These are phyloP conservation scores for Musca vetustissima DNA, from an alignment of 1,140 invertebrate genomes.

Conservation along the genomic window DNA sequence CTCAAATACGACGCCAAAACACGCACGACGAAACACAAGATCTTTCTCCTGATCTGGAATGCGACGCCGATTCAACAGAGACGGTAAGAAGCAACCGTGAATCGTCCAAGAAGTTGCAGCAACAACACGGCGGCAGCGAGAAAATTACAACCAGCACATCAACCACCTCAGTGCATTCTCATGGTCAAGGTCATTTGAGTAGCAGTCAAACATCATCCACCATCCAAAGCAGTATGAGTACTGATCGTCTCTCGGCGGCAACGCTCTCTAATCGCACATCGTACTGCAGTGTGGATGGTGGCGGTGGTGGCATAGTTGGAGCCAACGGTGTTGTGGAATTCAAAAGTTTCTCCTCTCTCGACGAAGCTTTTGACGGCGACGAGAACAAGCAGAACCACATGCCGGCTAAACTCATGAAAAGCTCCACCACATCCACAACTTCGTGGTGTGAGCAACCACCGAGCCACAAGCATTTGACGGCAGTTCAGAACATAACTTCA, in stretches of 20 bases:
- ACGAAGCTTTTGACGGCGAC: constrained; percentile 45
- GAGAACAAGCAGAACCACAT: constrained; percentile 14
- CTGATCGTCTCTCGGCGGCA: constrained; percentile 31
- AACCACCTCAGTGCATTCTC: constrained; percentile 27
- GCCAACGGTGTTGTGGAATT: constrained; percentile 26
- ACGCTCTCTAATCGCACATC: constrained; percentile 54
- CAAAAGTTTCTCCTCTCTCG: constrained; percentile 43
- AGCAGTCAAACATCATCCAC: constrained; percentile 36
- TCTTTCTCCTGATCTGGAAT: constrained; percentile 59
- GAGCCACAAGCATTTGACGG: constrained; percentile 34
- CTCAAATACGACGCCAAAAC: constrained; percentile 42
- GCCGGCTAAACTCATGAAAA: constrained; percentile 23
- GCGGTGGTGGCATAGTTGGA: constrained; percentile 25
- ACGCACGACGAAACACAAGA: constrained; percentile 49
- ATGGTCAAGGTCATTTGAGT: constrained; percentile 42
- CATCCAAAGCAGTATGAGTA: constrained; percentile 33
- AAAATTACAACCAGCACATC: constrained; percentile 7
- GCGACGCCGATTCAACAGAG: constrained; percentile 57
- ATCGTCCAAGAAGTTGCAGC: not conserved
- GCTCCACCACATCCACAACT: constrained; percentile 22
- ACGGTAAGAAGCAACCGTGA: constrained; percentile 44
- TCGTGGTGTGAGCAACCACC: constrained; percentile 20
- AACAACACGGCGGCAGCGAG: not conserved
- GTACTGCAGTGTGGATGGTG: constrained; percentile 51
- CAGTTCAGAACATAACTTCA: constrained; percentile 43